phyloP scores from a whole-genome alignment of 2,888 invertebrate species.

The Andrena flavipes region DNA sequence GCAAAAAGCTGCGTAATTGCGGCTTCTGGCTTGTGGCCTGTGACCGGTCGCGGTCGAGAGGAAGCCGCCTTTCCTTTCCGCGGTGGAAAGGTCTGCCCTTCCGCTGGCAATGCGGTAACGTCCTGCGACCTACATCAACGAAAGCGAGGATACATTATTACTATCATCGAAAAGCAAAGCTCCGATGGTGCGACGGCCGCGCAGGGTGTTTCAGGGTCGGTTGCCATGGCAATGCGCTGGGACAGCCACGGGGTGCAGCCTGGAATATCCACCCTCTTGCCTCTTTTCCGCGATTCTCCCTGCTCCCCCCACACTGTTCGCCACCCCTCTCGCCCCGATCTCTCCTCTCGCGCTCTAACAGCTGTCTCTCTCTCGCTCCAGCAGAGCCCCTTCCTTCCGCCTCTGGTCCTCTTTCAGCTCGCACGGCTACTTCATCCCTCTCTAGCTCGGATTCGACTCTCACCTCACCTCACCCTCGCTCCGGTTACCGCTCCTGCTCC shows the following conservation, averaged over 20 bases:
- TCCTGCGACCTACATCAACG: slow-evolving; percentile 82
- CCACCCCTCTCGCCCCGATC: background rate
- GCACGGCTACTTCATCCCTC: background rate
- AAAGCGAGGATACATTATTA: slow-evolving; percentile 81
- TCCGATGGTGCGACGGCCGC: slow-evolving; percentile 78
- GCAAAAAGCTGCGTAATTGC: slow-evolving; percentile 1
- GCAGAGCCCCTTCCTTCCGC: slow-evolving; percentile 16
- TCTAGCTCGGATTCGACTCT: slow-evolving; percentile 15
- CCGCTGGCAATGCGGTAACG: slow-evolving; percentile 28
- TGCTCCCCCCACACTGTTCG: slow-evolving; percentile 13
- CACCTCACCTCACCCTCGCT: slow-evolving; percentile 2
- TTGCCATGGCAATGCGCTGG: slow-evolving; percentile 81
- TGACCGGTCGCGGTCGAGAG: background rate
- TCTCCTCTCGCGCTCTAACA: background rate
- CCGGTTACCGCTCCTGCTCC: slow-evolving; percentile 23
- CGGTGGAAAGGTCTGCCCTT: slow-evolving; percentile 9
- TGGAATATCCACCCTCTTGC: slow-evolving; percentile 74
- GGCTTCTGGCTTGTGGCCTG: background rate
- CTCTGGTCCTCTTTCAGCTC: background rate
- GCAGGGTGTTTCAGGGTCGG: slow-evolving; percentile 82
- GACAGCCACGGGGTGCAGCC: slow-evolving; percentile 74
- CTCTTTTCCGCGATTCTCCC: slow-evolving; percentile 71
- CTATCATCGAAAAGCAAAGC: slow-evolving; percentile 83
- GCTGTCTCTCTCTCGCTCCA: slow-evolving; percentile 23
- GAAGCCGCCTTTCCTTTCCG: too few species aligned